Evolutionary conservation across 2,888 invertebrate species (phyloP).

Genomic region (Pristionchus maxplancki): DNA sequence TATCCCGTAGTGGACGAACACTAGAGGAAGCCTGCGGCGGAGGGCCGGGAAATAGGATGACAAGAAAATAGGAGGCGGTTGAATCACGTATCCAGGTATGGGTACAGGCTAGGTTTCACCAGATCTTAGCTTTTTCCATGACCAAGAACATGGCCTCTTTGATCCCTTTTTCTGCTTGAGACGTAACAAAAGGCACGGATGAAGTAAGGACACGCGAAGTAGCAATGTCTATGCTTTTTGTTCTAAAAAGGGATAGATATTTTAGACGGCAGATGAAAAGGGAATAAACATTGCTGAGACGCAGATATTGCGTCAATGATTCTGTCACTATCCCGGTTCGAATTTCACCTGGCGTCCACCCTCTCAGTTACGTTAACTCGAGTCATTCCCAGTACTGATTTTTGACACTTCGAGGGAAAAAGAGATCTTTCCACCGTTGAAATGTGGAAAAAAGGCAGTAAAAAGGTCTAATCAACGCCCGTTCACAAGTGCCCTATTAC

Average conservation of each 20-base stretch:
- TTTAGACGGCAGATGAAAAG: not conserved
- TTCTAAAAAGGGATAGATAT: not conserved
- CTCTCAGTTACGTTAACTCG: not conserved
- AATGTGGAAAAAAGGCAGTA: not conserved
- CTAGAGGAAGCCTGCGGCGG: not conserved
- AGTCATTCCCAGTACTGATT: not conserved
- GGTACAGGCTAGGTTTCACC: too few species aligned
- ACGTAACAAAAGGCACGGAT: not conserved
- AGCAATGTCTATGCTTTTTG: too few species aligned
- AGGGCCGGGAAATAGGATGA: not conserved
- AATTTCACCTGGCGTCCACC: not conserved
- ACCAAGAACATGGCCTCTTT: not conserved
- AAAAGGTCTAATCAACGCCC: conserved; percentile 2
- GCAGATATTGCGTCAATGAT: not conserved
- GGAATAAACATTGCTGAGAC: not conserved
- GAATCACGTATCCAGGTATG: too few species aligned
- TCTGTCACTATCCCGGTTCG: not conserved
- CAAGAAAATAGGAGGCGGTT: not conserved
- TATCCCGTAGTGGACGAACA: not conserved
- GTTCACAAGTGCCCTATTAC: not conserved
- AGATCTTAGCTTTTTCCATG: too few species aligned
- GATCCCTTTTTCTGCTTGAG: too few species aligned
- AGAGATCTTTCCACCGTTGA: not conserved
- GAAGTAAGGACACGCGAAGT: too few species aligned
- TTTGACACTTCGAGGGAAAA: not conserved